Evolutionary conservation across 2,888 invertebrate species (phyloP), one percentile per base, ranked within the genome.

Genomic region (Caenorhabditis sp.): DNA sequence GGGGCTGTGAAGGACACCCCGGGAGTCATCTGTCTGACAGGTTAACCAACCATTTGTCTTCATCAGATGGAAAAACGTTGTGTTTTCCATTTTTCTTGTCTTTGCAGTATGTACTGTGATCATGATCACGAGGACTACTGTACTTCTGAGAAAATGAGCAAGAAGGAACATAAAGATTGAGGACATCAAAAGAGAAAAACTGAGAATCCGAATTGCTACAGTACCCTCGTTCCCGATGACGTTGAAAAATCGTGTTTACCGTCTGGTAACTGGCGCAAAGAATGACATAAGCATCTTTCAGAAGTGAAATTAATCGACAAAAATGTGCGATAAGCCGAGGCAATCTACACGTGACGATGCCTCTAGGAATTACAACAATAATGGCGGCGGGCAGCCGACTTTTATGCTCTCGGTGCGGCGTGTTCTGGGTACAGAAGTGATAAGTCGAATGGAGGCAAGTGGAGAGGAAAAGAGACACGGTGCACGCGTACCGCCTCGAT

Each of bases 381-480:
- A 47, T 24, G 35, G 32, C 56, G 20, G 18, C 47, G 69, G 60
- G 50, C 51, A 60, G 50, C 47, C 62, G n/a, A 64, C 26, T 76
- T 67, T 76, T 37, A 76, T 76, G 67, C 76, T 67, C 76, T 67
- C 61, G 51, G 76, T 76, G 67, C 76, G 76, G 20, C 44, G 35
- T 76, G 76, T 68, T 76, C 76, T 76, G 61, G 60, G 76, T 67
- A 76, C 76, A 76, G 67, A 60, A 26, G 35, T 60, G 62, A 62
- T 61, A 70, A 44, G 58, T 50, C n/a, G n/a, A n/a, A n/a, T n/a
- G n/a, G n/a, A n/a, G n/a, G n/a, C n/a, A n/a, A n/a, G 53, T 15
- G 20, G 22, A 51, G 44, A n/a, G 40, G n/a, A 18, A 18, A 37
- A 22, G 28, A 44, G 62, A 22, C 37, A 35, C 32, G 32, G 71